Percentiles rank a stretch among this genome's conserved stretches.
Conservation (phyloP, 2,888 invertebrate species). For the Loripinus fragilis region DNA sequence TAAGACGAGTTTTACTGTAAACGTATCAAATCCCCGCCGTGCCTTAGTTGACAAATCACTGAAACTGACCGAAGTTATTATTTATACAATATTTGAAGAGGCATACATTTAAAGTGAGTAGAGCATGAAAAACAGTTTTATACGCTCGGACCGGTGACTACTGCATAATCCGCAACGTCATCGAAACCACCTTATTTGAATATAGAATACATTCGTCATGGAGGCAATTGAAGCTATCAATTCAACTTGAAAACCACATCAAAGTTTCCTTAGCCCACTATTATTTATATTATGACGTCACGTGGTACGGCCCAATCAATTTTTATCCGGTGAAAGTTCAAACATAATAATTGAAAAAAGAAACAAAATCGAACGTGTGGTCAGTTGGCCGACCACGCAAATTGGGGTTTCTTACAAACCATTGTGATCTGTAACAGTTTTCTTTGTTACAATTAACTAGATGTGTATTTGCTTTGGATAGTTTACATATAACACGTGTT, state of each 20-base stretch:
- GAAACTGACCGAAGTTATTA: too few relatives aligned
- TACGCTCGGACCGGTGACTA: too few relatives aligned
- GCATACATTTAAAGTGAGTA: too few relatives aligned
- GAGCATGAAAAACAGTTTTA: too few relatives aligned
- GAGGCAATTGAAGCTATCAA: not conserved
- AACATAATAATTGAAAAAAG: not conserved
- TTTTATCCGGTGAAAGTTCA: constrained; percentile 5
- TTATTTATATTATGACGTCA: not conserved
- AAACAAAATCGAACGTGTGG: not conserved
- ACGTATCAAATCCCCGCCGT: too few relatives aligned
- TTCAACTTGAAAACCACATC: constrained; percentile 12
- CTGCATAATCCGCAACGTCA: too few relatives aligned
- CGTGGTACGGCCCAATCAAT: not conserved
- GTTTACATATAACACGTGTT: constrained; percentile 13
- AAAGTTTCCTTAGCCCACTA: not conserved
- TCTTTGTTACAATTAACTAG: not conserved
- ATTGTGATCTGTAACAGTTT: not conserved
- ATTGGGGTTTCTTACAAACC: not conserved
- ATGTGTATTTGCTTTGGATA: not conserved
- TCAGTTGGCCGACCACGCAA: constrained; percentile 14
- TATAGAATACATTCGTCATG: not conserved
- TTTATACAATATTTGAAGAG: too few relatives aligned
- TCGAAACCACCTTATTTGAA: not conserved
- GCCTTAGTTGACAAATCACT: too few relatives aligned
- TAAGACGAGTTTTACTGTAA: too few relatives aligned